These are phyloP conservation scores for Xerus inauris DNA, from an alignment of 2,113 vertebrate species.

Conservation along the genomic window DNA sequence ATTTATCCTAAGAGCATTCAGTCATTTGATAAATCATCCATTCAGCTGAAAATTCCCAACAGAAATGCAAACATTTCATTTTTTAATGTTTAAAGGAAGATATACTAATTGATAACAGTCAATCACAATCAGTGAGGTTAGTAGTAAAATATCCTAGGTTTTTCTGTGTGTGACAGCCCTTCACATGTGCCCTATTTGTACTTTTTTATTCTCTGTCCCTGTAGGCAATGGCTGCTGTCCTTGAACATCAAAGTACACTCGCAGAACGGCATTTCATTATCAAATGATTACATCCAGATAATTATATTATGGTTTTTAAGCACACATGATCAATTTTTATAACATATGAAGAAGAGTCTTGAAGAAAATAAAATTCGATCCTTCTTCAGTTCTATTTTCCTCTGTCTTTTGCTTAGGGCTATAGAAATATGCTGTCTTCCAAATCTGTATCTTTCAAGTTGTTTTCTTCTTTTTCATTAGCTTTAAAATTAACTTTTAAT, in stretches of 20 bases:
- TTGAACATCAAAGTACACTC: background rate
- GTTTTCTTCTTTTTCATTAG: conserved; percentile 27
- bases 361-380: background rate
- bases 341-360: conserved; percentile 27
- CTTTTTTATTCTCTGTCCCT: conserved; percentile 27
- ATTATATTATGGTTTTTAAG: conserved; percentile 45
- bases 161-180: background rate
- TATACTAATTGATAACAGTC: background rate
- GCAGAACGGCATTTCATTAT: conserved; percentile 35
- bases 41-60: background rate
- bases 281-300: conserved; percentile 50
- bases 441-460: conserved; percentile 36
- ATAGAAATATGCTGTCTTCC: conserved; percentile 12
- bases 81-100: background rate
- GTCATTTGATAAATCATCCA: background rate
- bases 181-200: background rate
- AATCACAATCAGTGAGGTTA: background rate
- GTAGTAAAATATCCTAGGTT: background rate
- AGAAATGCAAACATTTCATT: background rate
- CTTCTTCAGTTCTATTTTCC: conserved; percentile 12
- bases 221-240: background rate
- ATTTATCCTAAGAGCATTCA: background rate
- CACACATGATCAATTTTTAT: conserved; percentile 54
- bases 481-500: conserved; percentile 58
- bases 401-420: conserved; percentile 34